Base-by-base conservation (phyloP, 1,140 invertebrate species). In the Hyphantria cunea region DNA sequence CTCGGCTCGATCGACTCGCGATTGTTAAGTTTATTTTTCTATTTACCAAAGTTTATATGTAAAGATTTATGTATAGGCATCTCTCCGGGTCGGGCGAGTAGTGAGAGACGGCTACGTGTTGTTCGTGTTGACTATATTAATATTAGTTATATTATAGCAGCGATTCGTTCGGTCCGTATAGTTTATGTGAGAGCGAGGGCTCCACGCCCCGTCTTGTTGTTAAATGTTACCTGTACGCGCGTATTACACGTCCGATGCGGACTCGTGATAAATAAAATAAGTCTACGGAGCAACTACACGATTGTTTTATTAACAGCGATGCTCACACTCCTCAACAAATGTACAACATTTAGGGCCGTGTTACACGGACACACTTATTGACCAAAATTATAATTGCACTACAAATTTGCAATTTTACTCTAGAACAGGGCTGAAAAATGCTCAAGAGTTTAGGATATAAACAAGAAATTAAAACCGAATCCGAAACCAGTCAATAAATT, bases 1-100 rank as follows among this genome's bases (percentile, higher is more conserved):
- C 17, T 25, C 17, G 17, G 17, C 17, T 25, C 8, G 10, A 9
- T 8, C 31, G 7, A 14, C 31, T 34, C 48, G 25, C 48, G 25
- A 33, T 65, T 68, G 65, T 72, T 74, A 66, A 70, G 58, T 76
- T 76, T 72, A 67, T 55, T 64, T 70, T 66, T 67, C 58, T 67
- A 67, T 56, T 49, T 51, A 51, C 31, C 45, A 66, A 51, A 54
- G 56, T 55, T 55, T 48, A 51, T 47, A 42, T 45, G 13, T 44
- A 44, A 3, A 14, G 6, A 44, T 44, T 2, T 37, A 25, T 37
- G 34, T 37, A 12, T 12, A 3, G 41, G 41, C 11, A n/a, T n/a
- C 11, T 6, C 13, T 6, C 17, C 17, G 17, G 17, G 17, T n/a
- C 9, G 17, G 34, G 3, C 34, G 15, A 0, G 15, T 39, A 33